phyloP scores from a whole-genome alignment of 2,113 vertebrate species.

The Plotosus lineatus region DNA sequence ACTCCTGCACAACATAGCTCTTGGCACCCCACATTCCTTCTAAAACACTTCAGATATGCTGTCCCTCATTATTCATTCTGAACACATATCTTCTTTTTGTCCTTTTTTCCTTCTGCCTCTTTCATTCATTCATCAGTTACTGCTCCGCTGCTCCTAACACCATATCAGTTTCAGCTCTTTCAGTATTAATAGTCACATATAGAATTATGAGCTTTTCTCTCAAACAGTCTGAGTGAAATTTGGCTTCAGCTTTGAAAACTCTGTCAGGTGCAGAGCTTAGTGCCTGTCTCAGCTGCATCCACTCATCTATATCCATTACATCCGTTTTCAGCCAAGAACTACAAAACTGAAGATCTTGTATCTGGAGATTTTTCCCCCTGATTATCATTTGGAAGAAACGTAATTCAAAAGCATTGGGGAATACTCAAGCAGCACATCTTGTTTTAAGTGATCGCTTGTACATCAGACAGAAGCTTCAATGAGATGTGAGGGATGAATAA shows the following conservation, averaged over 20 bases:
- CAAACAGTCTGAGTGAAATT: slow-evolving; percentile 4
- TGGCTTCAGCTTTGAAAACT: slow-evolving; percentile 25
- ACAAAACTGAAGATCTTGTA: slow-evolving; percentile 41
- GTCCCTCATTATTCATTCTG: slow-evolving; percentile 48
- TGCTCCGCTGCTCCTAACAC: not conserved
- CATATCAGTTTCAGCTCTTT: slow-evolving; percentile 3
- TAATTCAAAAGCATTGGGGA: slow-evolving; percentile 2
- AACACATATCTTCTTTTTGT: slow-evolving; percentile 3
- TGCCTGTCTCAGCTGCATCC: slow-evolving; percentile 29
- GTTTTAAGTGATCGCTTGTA: not conserved
- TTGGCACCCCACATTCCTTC: slow-evolving; percentile 56
- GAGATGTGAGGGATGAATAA: slow-evolving; percentile 2
- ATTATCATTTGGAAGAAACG: not conserved
- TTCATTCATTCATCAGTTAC: slow-evolving; percentile 13
- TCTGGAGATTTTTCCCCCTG: not conserved
- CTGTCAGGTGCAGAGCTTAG: slow-evolving; percentile 24
- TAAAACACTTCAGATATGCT: slow-evolving; percentile 58
- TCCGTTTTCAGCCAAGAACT: slow-evolving; percentile 52
- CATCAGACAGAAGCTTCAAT: not conserved
- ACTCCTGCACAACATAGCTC: slow-evolving; percentile 58
- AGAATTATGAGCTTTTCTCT: slow-evolving; percentile 4
- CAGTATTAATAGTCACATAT: not conserved
- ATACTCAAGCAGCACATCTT: not conserved
- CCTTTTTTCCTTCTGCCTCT: slow-evolving; percentile 58
- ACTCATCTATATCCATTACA: slow-evolving; percentile 36